Percentiles rank a stretch among this genome's conserved stretches.
These are phyloP conservation scores for Ursus arctos DNA, from an alignment of 2,113 vertebrate species.

Conservation along the genomic window DNA sequence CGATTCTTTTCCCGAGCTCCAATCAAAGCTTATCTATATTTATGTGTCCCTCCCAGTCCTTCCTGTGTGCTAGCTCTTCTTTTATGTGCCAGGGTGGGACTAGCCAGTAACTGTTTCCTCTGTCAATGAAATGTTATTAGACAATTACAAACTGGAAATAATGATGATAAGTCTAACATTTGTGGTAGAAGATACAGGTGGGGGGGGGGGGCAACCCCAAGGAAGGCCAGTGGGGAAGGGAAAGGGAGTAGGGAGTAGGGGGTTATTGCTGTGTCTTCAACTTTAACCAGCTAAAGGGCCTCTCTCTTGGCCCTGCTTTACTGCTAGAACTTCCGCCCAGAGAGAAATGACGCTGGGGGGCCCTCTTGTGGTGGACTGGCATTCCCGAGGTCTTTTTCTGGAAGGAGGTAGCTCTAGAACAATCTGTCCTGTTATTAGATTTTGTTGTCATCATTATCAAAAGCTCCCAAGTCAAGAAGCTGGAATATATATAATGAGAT, in stretches of 20 bases:
- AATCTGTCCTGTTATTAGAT: neutral
- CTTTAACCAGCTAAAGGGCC: neutral
- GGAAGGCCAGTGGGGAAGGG: neutral
- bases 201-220: too few species aligned
- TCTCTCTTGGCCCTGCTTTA: neutral
- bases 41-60: neutral
- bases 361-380: conserved; percentile 63
- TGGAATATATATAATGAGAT: conserved; percentile 37
- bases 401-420: neutral
- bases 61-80: neutral
- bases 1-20: neutral
- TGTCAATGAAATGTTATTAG: neutral
- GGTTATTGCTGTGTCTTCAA: neutral
- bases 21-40: neutral
- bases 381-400: neutral
- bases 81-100: neutral
- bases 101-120: neutral
- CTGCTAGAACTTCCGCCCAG: neutral
- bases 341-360: conserved; percentile 31
- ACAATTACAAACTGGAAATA: neutral
- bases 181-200: neutral
- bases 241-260: too few species aligned
- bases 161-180: neutral
- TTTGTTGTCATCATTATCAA: neutral
- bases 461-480: conserved; percentile 14